Evolutionary conservation across 2,888 invertebrate genomes (phyloP), one percentile per base, ranked within the genome.

Genomic region (Tenthredo amoena): DNA sequence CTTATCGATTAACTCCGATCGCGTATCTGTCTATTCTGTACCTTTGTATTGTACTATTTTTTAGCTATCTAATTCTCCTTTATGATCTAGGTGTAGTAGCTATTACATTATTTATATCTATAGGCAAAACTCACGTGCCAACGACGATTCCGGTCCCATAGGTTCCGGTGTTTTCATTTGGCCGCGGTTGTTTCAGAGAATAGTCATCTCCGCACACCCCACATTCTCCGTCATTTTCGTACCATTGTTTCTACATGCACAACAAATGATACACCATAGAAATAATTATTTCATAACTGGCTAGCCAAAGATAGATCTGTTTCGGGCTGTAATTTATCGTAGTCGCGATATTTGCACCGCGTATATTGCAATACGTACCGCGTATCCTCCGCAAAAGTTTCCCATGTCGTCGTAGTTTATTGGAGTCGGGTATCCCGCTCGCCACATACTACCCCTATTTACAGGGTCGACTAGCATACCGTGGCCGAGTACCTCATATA

Each of bases 131-230:
- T 88, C 92, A 95, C 88, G 88, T 92, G 88, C 90, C 87, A 0
- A 94, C 95, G 74, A 95, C 94, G 3, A 93, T 90, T 2, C 95
- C 95, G n/a, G 89, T 89, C 72, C 95, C 95, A 88, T 93, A 95
- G 58, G 85, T 88, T n/a, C 95, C 95, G 5, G 95, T 95, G 82
- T 95, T 92, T 88, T 95, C 95, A 88, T 95, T 94, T 7, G 93
- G 90, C 77, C 95, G 92, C 0, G 95, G 95, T 55, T 88, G 91
- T 0, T 91, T 83, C 2, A 91, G 37, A 2, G 92, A 90, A 86
- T 93, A 95, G 86, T 94, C 91, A 89, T 95, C 95, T 1, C 95
- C 95, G 87, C 95, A 96, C 0, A 94, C 87, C 0, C 95, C 95
- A 87, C 95, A 96, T 79, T 92, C 93, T 1, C 95, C 95, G 1